Conservation (phyloP, 2,797 vertebrate species). For the Leucoraja ocellata region DNA sequence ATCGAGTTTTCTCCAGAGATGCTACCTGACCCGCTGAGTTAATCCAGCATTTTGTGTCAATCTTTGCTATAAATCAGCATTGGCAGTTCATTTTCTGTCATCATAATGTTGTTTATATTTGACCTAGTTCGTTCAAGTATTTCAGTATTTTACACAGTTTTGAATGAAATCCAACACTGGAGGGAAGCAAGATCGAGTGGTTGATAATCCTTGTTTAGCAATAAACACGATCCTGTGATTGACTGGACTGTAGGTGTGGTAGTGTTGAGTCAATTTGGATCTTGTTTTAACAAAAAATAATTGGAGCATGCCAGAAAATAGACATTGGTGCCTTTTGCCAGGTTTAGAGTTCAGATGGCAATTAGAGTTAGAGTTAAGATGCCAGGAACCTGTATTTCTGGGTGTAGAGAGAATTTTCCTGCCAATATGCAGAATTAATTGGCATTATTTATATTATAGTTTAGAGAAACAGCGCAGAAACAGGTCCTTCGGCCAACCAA, state of each 20-base stretch:
- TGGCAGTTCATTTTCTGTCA: too few species aligned
- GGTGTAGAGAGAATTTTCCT: background rate
- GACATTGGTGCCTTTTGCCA: background rate
- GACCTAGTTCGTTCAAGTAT: background rate
- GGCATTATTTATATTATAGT: background rate
- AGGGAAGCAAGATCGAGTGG: background rate
- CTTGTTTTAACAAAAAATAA: slow-evolving; percentile 1
- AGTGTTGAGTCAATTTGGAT: background rate
- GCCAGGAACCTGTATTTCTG: background rate
- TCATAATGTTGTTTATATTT: background rate
- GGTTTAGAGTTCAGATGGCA: background rate
- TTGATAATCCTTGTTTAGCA: background rate
- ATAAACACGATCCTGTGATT: background rate
- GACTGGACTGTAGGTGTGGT: background rate
- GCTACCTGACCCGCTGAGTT: too few species aligned
- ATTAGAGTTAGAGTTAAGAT: too few species aligned
- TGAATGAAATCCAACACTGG: background rate
- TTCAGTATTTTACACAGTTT: background rate
- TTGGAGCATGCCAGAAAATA: background rate
- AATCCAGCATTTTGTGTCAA: too few species aligned
- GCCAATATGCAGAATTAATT: background rate
- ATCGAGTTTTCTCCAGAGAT: too few species aligned
- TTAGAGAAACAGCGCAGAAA: too few species aligned
- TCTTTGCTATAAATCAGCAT: too few species aligned
- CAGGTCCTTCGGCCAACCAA: too few species aligned